Conservation (phyloP, 2,113 vertebrate genomes). For the Rhinoderma darwinii region DNA sequence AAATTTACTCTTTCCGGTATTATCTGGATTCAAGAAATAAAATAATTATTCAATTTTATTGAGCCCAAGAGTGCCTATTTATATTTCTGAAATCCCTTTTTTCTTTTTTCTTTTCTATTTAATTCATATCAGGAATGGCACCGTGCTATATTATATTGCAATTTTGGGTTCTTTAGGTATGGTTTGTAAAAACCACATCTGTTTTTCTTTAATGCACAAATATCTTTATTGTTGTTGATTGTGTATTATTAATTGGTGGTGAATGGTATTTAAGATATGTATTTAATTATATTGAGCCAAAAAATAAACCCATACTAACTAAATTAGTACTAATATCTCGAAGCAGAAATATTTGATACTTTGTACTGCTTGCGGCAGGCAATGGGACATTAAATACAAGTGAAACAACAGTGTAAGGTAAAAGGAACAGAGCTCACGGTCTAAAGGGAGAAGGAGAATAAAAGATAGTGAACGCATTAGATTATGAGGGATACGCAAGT, state of each 20-base stretch:
- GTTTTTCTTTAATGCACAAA: background rate
- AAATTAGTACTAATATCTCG: background rate
- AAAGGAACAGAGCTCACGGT: background rate
- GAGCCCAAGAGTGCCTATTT: too few species aligned
- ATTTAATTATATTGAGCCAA: background rate
- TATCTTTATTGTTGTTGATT: conserved; percentile 35
- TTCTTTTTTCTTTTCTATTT: too few species aligned
- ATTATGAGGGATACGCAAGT: background rate
- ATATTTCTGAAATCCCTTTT: too few species aligned
- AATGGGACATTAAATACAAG: background rate
- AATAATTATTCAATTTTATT: too few species aligned
- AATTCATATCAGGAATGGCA: too few species aligned
- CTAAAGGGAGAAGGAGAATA: background rate
- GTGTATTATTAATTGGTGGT: background rate
- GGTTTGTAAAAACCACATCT: too few species aligned
- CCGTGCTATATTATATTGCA: too few species aligned
- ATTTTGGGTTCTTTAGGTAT: too few species aligned
- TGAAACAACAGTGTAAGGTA: background rate
- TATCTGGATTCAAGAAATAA: too few species aligned
- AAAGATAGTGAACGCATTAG: background rate
- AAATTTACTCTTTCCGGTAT: too few species aligned
- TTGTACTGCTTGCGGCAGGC: background rate
- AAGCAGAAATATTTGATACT: background rate
- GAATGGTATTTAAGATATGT: background rate
- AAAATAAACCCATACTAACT: background rate